Evolutionary conservation across 2,797 vertebrate genomes (phyloP).

Genomic region (Trachurus trachurus): DNA sequence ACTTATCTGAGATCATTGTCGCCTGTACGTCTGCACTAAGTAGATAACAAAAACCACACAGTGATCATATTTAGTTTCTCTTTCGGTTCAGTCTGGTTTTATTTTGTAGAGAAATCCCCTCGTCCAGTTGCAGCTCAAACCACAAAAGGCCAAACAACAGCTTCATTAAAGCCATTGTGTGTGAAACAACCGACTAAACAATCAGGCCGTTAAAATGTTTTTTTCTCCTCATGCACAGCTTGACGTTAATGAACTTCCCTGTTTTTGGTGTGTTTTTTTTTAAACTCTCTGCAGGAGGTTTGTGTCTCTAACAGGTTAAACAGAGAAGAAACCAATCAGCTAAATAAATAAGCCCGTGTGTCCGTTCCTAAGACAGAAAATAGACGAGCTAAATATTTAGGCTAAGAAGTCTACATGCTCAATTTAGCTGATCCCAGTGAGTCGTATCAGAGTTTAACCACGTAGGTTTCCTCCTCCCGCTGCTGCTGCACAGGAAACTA

Average conservation of each 20-base stretch:
- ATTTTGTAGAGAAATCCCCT: background rate
- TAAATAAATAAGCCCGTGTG: slow-evolving; percentile 4
- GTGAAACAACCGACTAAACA: background rate
- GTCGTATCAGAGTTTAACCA: background rate
- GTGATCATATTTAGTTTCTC: background rate
- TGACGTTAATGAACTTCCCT: background rate
- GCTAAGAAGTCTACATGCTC: slow-evolving; percentile 1
- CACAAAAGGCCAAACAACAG: background rate
- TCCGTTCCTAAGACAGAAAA: slow-evolving; percentile 2
- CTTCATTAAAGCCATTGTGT: background rate
- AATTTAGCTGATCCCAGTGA: slow-evolving; percentile 15
- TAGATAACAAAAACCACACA: too few relatives aligned
- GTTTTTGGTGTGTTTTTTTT: too few relatives aligned
- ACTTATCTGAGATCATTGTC: too few relatives aligned
- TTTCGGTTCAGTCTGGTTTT: background rate
- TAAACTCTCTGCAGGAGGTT: background rate
- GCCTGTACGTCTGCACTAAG: too few relatives aligned
- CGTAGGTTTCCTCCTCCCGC: background rate
- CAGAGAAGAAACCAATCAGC: background rate
- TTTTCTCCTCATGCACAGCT: background rate
- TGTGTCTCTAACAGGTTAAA: background rate
- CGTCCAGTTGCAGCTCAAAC: background rate
- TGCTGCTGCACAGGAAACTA: background rate
- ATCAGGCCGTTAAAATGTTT: too few relatives aligned
- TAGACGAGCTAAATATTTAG: slow-evolving; percentile 32